Percentiles rank a stretch among this genome's conserved stretches.
Conservation (phyloP, 2,888 invertebrate species). For the Andrena praecox region DNA sequence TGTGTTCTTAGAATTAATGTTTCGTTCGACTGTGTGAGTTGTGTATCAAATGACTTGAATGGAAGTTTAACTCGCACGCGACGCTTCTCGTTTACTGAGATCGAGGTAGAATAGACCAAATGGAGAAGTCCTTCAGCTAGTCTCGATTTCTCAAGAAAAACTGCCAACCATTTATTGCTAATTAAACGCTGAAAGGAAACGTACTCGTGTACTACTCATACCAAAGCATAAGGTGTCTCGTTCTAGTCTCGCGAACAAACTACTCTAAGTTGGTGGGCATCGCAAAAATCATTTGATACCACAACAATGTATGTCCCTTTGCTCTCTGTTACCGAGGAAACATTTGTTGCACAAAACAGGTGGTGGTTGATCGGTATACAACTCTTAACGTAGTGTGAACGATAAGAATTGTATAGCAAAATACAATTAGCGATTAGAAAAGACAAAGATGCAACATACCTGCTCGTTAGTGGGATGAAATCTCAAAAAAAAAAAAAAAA, state of each 20-base stretch:
- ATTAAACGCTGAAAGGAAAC: background rate
- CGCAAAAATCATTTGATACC: constrained; percentile 14
- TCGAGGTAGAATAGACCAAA: constrained; percentile 8
- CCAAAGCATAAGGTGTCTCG: constrained; percentile 43
- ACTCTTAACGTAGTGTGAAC: constrained; percentile 1
- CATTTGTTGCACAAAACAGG: constrained; percentile 44
- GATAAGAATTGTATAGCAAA: constrained; percentile 1
- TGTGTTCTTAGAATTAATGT: background rate
- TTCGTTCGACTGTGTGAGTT: background rate
- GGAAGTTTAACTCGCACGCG: background rate
- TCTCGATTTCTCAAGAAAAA: constrained; percentile 15
- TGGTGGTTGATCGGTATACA: constrained; percentile 43
- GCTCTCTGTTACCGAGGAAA: constrained; percentile 22
- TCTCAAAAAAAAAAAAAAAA: background rate
- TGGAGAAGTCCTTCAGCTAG: constrained; percentile 15
- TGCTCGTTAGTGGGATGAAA: background rate
- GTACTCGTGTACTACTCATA: background rate
- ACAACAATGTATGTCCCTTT: constrained; percentile 7
- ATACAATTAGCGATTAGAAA: background rate
- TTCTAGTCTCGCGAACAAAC: constrained; percentile 48
- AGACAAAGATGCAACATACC: background rate
- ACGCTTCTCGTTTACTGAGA: background rate
- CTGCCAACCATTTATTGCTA: background rate
- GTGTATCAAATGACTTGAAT: background rate
- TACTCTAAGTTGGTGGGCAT: constrained; percentile 8